Conservation (phyloP, 2,113 vertebrate genomes). For the Peucedramus taeniatus region DNA sequence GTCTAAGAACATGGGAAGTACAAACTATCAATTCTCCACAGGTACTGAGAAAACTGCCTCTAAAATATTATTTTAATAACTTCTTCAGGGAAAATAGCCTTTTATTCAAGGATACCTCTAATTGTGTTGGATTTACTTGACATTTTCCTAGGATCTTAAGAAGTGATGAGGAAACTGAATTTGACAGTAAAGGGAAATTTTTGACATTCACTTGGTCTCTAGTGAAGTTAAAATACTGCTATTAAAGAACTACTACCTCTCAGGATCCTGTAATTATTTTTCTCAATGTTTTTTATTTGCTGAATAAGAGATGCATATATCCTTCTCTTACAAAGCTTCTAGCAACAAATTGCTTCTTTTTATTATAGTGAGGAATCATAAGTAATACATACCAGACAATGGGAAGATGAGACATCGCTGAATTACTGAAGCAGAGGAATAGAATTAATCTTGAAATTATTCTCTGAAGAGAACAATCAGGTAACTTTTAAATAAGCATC, state of each 20-base stretch:
- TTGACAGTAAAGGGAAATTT: conserved; percentile 60
- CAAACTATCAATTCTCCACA: conserved; percentile 31
- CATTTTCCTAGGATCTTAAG: conserved; percentile 56
- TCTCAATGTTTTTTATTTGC: neutral
- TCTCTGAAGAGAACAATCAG: neutral
- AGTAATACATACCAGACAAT: neutral
- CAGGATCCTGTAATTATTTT: conserved; percentile 6
- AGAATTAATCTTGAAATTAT: conserved; percentile 34
- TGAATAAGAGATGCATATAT: neutral
- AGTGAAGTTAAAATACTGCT: conserved; percentile 8
- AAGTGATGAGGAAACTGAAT: conserved; percentile 50
- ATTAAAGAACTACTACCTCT: neutral
- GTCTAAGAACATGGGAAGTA: neutral
- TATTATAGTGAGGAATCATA: neutral
- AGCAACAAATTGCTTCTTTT: neutral
- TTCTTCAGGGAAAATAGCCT: conserved; percentile 52
- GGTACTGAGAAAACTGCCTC: conserved; percentile 38
- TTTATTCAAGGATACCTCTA: conserved; percentile 42
- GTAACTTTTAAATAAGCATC: neutral
- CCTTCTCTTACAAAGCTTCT: neutral
- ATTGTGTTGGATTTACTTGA: conserved; percentile 62
- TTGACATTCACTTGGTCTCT: conserved; percentile 46
- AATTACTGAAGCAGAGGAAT: neutral
- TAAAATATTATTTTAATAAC: conserved; percentile 51
- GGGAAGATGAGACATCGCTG: neutral